Conservation (phyloP, 2,888 invertebrate genomes). For the Crioceris asparagi region DNA sequence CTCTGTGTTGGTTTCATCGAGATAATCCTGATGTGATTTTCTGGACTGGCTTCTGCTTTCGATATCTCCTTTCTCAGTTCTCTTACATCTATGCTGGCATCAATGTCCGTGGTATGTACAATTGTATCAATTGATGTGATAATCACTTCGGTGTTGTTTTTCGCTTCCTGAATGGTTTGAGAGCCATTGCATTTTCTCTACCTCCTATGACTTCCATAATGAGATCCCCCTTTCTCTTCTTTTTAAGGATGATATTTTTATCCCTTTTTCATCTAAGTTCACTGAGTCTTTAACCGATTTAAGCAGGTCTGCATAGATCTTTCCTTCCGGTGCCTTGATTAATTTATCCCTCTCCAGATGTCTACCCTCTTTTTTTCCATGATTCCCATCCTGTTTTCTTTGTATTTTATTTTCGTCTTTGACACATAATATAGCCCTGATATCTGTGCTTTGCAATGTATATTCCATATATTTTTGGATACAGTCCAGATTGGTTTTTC, state of each 20-base stretch:
- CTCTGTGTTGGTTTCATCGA: constrained; percentile 7
- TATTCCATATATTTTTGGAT: too few relatives aligned
- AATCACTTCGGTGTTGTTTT: too few relatives aligned
- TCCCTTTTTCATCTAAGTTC: constrained; percentile 5
- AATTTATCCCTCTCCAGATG: too few relatives aligned
- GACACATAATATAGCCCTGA: too few relatives aligned
- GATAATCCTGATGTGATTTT: constrained; percentile 1
- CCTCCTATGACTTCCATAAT: constrained; percentile 4
- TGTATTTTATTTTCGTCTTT: too few relatives aligned
- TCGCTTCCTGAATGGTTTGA: constrained; percentile 6
- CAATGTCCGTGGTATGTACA: constrained; percentile 5
- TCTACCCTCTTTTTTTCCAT: too few relatives aligned
- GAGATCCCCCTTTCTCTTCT: constrained; percentile 5
- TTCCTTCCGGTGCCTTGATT: too few relatives aligned
- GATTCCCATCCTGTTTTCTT: too few relatives aligned
- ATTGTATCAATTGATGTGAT: constrained; percentile 3
- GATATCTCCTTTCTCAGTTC: constrained; percentile 2
- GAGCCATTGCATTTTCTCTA: constrained; percentile 3
- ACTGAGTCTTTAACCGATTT: constrained; percentile 3
- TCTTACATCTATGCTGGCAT: constrained; percentile 4
- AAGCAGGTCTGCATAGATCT: constrained; percentile 4
- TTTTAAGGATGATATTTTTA: constrained; percentile 4
- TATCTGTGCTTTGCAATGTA: too few relatives aligned
- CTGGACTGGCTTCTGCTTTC: constrained; percentile 2
- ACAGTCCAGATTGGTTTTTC: too few relatives aligned